phyloP scores from a whole-genome alignment of 2,113 vertebrate species.

The Galbula dea region DNA sequence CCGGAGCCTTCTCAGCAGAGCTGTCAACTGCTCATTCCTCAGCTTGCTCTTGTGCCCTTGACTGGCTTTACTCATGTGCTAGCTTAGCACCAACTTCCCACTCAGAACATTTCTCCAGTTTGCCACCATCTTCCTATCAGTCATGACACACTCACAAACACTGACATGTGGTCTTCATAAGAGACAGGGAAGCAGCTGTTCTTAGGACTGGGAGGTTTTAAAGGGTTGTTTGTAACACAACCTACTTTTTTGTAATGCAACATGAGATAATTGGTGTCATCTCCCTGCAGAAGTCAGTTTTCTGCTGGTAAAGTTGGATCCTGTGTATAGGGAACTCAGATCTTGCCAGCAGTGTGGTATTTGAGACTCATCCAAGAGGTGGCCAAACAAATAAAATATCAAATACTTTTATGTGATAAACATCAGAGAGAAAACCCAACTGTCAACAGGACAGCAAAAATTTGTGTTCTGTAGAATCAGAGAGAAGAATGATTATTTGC shows the following conservation, averaged over 20 bases:
- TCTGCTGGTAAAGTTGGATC: background rate
- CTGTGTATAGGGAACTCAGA: background rate
- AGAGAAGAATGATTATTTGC: background rate
- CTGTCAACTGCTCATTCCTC: background rate
- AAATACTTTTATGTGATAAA: background rate
- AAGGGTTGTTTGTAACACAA: background rate
- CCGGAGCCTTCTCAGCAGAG: background rate
- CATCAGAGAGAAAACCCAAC: background rate
- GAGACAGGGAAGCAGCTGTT: background rate
- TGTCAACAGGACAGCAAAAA: background rate
- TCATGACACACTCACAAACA: background rate
- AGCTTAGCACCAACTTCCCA: background rate
- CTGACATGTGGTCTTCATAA: background rate
- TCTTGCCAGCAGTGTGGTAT: background rate
- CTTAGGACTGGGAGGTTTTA: background rate
- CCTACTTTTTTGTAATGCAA: background rate
- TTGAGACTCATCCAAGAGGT: background rate
- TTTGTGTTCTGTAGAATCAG: background rate
- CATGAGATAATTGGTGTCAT: background rate
- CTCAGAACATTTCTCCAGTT: background rate
- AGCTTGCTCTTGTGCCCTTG: background rate
- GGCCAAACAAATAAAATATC: background rate
- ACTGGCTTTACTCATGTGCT: accelerated
- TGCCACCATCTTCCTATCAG: background rate
- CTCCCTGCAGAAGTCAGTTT: background rate